Percentiles rank a stretch among this genome's conserved stretches.
Conservation (phyloP, 2,888 invertebrate species). For the Litoditis marina region DNA sequence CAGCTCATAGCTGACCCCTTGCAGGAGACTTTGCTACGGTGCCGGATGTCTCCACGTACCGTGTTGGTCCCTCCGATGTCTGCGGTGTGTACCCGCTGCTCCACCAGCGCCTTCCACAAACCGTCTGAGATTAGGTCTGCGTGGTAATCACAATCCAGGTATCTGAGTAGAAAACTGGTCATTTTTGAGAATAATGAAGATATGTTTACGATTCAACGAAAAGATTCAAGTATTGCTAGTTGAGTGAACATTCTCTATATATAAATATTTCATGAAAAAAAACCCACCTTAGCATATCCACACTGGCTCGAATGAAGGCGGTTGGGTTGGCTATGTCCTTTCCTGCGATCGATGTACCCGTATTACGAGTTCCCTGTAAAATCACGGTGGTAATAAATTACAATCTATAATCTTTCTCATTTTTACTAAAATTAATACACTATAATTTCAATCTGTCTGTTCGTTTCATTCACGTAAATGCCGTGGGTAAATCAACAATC, state of each 20-base stretch:
- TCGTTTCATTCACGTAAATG: too few species aligned
- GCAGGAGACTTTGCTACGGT: too few species aligned
- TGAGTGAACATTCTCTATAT: too few species aligned
- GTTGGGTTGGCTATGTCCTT: constrained; percentile 95
- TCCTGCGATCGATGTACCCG: constrained; percentile 88
- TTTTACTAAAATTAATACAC: too few species aligned
- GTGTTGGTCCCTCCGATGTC: constrained; percentile 47
- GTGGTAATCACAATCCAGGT: constrained; percentile 73
- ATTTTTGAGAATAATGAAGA: constrained; percentile 29
- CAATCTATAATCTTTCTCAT: too few species aligned
- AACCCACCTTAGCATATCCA: constrained; percentile 85
- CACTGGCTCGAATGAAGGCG: constrained; percentile 89
- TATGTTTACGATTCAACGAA: too few species aligned
- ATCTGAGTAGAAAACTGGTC: constrained; percentile 19
- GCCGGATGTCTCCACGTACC: neutral
- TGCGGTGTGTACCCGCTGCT: constrained; percentile 68
- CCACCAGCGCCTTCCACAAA: constrained; percentile 77
- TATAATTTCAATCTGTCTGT: too few species aligned
- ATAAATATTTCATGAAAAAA: too few species aligned
- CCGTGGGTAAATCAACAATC: too few species aligned
- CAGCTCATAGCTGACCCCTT: too few species aligned
- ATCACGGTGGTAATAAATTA: too few species aligned
- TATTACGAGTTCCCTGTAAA: constrained; percentile 88
- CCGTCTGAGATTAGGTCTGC: constrained; percentile 77
- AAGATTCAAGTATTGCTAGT: too few species aligned